Evolutionary conservation across 2,888 invertebrate genomes (phyloP).

Genomic region (Mythimna ferrago): DNA sequence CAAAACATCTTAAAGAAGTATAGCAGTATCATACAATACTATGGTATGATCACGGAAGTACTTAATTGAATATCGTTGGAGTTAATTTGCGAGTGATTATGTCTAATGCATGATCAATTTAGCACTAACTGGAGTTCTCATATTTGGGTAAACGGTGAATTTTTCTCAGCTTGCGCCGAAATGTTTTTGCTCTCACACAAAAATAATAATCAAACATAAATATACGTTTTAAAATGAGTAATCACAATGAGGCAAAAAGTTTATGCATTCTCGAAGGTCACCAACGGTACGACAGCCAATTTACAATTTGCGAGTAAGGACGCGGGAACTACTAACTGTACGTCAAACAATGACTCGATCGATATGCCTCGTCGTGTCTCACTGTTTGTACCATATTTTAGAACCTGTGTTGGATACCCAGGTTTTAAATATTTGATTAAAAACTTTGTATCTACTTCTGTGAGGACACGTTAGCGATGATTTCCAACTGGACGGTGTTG

Average conservation of each 20-base stretch:
- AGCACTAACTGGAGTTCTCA: background rate
- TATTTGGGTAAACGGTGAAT: background rate
- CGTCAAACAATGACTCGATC: constrained; percentile 56
- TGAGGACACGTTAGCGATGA: background rate
- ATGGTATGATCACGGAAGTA: too few species aligned
- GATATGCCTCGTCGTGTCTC: constrained; percentile 40
- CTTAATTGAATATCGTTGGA: background rate
- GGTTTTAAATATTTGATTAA: constrained; percentile 25
- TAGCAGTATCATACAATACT: too few species aligned
- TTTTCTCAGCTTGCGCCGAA: background rate
- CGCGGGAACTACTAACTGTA: constrained; percentile 45
- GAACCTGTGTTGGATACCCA: constrained; percentile 30
- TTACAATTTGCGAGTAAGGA: constrained; percentile 53
- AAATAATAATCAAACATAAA: constrained; percentile 23
- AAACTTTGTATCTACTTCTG: background rate
- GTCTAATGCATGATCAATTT: too few species aligned
- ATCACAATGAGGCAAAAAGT: constrained; percentile 44
- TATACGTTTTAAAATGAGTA: constrained; percentile 40
- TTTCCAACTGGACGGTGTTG: background rate
- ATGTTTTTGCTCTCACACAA: background rate
- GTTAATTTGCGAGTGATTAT: background rate
- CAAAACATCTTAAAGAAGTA: background rate
- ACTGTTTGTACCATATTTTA: constrained; percentile 49
- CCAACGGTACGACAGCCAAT: constrained; percentile 50
- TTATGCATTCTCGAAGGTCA: constrained; percentile 59